A percentile compares a stretch with the other conserved stretches of the same genome.
Conservation (phyloP, 53 echinoderm and acorn worm species). For the Luidia sarsii region DNA sequence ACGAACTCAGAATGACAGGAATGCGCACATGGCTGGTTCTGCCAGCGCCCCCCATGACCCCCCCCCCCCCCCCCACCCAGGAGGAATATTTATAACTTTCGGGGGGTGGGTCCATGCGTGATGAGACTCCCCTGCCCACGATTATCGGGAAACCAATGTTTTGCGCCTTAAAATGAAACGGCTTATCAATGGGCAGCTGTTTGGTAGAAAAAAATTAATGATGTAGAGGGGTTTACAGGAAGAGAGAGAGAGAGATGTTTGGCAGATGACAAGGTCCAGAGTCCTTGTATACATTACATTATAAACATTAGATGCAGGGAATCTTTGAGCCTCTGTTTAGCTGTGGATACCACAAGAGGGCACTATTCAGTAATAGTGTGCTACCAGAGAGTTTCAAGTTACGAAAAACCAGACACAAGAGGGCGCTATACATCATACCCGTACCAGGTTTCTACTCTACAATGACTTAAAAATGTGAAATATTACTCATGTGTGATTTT, state of each 20-base stretch:
- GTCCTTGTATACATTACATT: neutral
- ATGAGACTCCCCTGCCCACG: no score
- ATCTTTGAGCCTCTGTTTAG: constrained; percentile 1
- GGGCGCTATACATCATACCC: constrained; percentile 9
- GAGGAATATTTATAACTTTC: constrained; percentile 50
- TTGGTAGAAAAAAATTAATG: no score
- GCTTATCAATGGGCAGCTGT: constrained; percentile 34
- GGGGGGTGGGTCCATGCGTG: neutral
- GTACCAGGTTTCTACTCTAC: no score
- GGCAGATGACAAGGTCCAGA: no score
- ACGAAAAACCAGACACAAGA: constrained; percentile 7
- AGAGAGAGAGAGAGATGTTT: constrained; percentile 2
- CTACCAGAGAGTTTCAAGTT: no score
- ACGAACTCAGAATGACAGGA: constrained; percentile 35
- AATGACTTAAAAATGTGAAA: no score
- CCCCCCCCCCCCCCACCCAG: neutral
- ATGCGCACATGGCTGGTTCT: constrained; percentile 17
- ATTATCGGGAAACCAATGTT: no score
- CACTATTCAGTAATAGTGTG: neutral
- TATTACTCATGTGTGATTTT: no score
- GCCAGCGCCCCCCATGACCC: neutral
- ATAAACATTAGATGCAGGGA: constrained; percentile 1
- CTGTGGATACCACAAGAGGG: constrained; percentile 43
- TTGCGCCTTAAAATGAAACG: constrained; percentile 38
- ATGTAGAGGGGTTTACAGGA: constrained; percentile 21